Conservation (phyloP, 2,888 invertebrate genomes). For the Sinodicranocentrus sp. region DNA sequence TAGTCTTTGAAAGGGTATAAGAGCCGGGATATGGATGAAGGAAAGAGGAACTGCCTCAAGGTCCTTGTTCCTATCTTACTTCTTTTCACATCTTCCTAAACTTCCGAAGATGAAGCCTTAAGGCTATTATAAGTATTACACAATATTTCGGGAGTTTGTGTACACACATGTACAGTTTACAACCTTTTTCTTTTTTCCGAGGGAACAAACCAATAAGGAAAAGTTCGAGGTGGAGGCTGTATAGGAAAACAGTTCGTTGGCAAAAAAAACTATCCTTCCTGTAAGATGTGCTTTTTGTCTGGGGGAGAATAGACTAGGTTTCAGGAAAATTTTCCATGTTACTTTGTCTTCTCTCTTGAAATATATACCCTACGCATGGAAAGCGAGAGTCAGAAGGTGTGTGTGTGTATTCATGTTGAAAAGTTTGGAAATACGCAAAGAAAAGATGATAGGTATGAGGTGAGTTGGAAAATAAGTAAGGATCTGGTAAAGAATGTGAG, state of each 20-base stretch:
- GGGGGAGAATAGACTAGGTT: too few species aligned
- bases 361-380: neutral
- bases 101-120: neutral
- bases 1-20: neutral
- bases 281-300: too few species aligned
- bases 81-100: slow-evolving; percentile 11
- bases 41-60: slow-evolving; percentile 30
- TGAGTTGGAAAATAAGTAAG: too few species aligned
- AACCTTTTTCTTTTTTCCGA: too few species aligned
- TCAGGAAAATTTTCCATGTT: neutral
- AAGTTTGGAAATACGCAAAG: neutral
- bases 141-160: too few species aligned
- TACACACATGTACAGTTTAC: too few species aligned
- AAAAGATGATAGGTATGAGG: neutral
- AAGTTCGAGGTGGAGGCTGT: too few species aligned
- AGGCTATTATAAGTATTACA: slow-evolving; percentile 17
- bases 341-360: neutral
- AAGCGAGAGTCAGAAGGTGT: too few species aligned
- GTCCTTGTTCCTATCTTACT: slow-evolving; percentile 10
- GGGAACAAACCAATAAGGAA: too few species aligned
- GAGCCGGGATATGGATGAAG: neutral
- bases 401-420: slow-evolving; percentile 2
- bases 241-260: too few species aligned
- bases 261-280: too few species aligned
- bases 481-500: too few species aligned